Base-by-base conservation (phyloP, 2,888 invertebrate genomes). In the Bellardia bayeri region DNA sequence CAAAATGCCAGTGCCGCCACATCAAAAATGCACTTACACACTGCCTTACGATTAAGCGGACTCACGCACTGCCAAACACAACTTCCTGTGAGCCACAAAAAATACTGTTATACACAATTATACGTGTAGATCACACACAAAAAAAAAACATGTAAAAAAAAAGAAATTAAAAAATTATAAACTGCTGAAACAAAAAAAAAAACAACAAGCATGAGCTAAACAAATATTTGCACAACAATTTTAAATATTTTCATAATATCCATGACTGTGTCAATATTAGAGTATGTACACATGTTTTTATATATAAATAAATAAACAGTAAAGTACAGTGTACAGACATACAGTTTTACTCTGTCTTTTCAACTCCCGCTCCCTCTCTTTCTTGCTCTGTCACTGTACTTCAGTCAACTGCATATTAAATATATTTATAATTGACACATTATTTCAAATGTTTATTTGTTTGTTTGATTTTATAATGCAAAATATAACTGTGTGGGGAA, bases 391-490 rank as follows among this genome's bases (percentile, higher is more conserved):
- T 23, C 23, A 23, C 23, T 23, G 23, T 23, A 23, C 1, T 8
- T 56, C 16, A 16, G 56, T 5, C 3, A 56, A 11, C 11, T 14
- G 37, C 37, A 58, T 72, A 16, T 58, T 72, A 42, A 40, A 58
- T 40, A 16, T 16, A 66, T 80, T 80, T 61, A 51, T 74, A 79
- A 90, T 90, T 91, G 91, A 90, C 90, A 90, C 90, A 91, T 90
- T 80, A 74, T 68, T 71, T 64, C 33, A 45, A 49, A 72, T 16
- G 9, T 51, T 63, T 56, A 40, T 64, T 71, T 63, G 13, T 54
- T 83, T 71, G 54, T 71, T 54, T 75, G 11, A 42, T 69, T 68
- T 80, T 14, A 37, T 23, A 79, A 72, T 58, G 40, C 51, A 54
- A 80, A 54, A 33, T 23, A 13, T 2, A n/a, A n/a, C n/a, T 8